Base-by-base conservation (phyloP, 2,113 vertebrate species). In the Melanotaenia duboulayi region DNA sequence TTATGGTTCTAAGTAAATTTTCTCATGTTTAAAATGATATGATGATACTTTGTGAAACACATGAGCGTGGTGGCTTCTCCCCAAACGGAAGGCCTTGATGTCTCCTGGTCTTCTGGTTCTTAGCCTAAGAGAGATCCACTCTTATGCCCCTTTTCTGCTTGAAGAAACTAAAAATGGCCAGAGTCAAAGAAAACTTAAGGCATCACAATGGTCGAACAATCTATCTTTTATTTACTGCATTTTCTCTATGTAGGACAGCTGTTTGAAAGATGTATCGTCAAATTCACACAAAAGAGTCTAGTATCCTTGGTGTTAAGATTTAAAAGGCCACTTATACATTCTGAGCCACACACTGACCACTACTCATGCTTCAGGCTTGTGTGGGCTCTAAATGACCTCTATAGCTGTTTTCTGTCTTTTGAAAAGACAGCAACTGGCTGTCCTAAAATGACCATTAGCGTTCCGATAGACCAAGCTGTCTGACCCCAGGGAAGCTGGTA, bases 371-470 rank as follows among this genome's bases (percentile, higher is more conserved):
- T n/a, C 56, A 40, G 80, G 87, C 82, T 32, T 64, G 66, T 69
- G 44, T 70, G 76, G 55, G 32, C 73, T 89, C 80, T 61, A 71
- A 82, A 78, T 82, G 88, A 91, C 89, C 90, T 90, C 80, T 86
- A 63, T 75, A 74, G 81, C 74, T 80, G 79, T 80, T 85, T 86
- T 83, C 81, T 76, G 85, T 84, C 75, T 83, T 71, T 52, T 65
- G 48, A 76, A 79, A 88, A 80, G 28, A 76, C 80, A 50, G 56
- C 54, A 60, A 83, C 74, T 65, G 42, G 63, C 60, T 83, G 80
- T 73, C 75, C 71, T 74, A 76, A 82, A 84, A 84, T 71, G 71
- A 82, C 76, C 72, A 74, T 75, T 67, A 75, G 32, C 46, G 32
- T 65, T 72, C 50, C 56, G 52, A 35, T 52, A 49, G 58, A 73